Evolutionary conservation across 2,888 invertebrate species (phyloP), one percentile per base, ranked within the genome.

Genomic region (Drosophila engyochracea): DNA sequence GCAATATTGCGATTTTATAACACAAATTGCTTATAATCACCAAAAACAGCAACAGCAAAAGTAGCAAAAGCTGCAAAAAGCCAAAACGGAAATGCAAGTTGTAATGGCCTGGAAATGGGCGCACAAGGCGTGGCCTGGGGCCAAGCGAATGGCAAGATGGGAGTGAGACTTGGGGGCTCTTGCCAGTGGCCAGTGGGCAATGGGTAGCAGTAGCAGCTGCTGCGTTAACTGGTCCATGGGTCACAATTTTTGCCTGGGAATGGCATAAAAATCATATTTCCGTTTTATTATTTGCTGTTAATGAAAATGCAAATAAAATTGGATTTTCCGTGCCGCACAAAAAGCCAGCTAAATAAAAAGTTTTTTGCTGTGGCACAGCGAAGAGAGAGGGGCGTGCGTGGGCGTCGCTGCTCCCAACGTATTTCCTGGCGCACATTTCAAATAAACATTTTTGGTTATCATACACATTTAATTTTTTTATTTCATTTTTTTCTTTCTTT

Each of bases 231-330:
- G 76, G 65, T 52, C 69, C 69, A 70, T 51, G 73, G 73, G 75
- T 60, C 71, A 75, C 79, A 71, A 68, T 65, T 71, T 69, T 61
- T 70, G 58, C 75, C 70, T 71, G 88, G 85, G 75, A 83, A 87
- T 85, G 88, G 85, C 77, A 85, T 88, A 85, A 85, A 85, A 85
- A 85, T 88, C 85, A 85, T 88, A 85, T 88, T 88, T 85, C 85
- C 85, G 85, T 85, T 85, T 85, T 85, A 85, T 85, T 85, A 85
- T 85, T 85, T 88, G 85, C 85, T 85, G 85, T 85, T 85, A 85
- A 85, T 85, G 85, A 85, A 85, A 85, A 85, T 85, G 85, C 85
- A 85, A 85, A 85, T 85, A 85, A 85, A 88, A 88, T 85, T 85
- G 85, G 85, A 85, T 85, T 88, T 88, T 83, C 83, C 85, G 72